Evolutionary conservation across 2,797 vertebrate genomes (phyloP).

Genomic region (Sus cebifrons): DNA sequence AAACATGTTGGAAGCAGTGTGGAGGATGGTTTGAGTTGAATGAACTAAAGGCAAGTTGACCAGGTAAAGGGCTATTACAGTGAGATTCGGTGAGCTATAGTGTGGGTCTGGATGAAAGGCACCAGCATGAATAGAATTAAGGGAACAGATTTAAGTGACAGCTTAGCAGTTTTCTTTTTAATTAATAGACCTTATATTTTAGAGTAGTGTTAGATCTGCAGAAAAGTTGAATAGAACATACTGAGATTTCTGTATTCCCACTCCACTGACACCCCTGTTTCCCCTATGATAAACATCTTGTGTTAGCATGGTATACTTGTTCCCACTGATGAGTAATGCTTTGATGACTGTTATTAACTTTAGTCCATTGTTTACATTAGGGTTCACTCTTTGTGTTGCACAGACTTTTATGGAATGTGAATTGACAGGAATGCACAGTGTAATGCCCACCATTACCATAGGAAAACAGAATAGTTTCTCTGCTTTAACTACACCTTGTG

Average conservation of each 20-base stretch:
- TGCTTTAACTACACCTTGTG: background rate
- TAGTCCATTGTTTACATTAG: background rate
- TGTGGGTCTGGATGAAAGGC: background rate
- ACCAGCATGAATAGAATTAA: background rate
- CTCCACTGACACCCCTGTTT: background rate
- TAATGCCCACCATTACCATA: background rate
- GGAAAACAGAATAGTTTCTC: background rate
- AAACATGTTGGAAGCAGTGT: background rate
- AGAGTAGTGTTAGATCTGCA: background rate
- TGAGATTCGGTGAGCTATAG: rapidly evolving
- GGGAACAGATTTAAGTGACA: background rate
- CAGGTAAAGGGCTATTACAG: background rate
- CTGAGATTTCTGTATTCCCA: background rate
- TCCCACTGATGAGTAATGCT: background rate
- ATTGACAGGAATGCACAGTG: background rate
- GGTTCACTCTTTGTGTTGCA: background rate
- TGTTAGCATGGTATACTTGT: background rate
- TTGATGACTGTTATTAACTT: background rate
- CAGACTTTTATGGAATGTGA: background rate
- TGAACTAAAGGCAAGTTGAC: background rate
- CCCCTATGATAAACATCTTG: background rate
- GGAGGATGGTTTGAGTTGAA: background rate
- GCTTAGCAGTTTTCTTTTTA: background rate
- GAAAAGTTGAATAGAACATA: background rate
- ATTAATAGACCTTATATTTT: constrained; percentile 1